Conservation (phyloP, 1,140 invertebrate genomes). For the Zelostemma sp. region DNA sequence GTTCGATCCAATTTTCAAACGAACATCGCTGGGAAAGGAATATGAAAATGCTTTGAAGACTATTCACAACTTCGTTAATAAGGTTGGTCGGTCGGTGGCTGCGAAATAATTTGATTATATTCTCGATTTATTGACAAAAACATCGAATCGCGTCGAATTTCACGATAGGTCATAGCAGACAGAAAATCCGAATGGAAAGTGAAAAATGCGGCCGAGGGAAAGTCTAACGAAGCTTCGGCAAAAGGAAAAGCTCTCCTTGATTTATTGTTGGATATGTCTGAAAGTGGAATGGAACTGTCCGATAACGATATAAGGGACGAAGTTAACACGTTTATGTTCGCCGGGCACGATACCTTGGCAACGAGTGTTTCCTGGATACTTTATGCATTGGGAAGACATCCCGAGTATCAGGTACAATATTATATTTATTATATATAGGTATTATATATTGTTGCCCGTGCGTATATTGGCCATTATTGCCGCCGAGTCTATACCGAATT, state of each 20-base stretch:
- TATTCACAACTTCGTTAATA: constrained; percentile 75
- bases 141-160: no score
- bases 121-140: background rate
- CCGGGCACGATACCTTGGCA: constrained; percentile 74
- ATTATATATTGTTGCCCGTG: no score
- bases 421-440: no score
- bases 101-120: constrained; percentile 6
- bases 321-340: constrained; percentile 79
- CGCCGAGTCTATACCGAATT: no score
- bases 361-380: constrained; percentile 72
- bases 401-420: constrained; percentile 70
- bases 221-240: constrained; percentile 49
- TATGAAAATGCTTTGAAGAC: constrained; percentile 70
- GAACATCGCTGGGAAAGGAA: constrained; percentile 68
- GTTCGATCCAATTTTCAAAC: constrained; percentile 71
- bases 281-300: constrained; percentile 62
- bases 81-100: constrained; percentile 40
- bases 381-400: constrained; percentile 69
- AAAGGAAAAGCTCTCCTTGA: constrained; percentile 75
- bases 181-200: constrained; percentile 57
- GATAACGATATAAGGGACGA: constrained; percentile 73
- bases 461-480: no score
- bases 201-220: constrained; percentile 48
- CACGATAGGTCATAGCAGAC: constrained; percentile 69
- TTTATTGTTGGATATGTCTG: constrained; percentile 67